Conservation (phyloP, 2,797 vertebrate species). For the Atherinosoma microstoma region DNA sequence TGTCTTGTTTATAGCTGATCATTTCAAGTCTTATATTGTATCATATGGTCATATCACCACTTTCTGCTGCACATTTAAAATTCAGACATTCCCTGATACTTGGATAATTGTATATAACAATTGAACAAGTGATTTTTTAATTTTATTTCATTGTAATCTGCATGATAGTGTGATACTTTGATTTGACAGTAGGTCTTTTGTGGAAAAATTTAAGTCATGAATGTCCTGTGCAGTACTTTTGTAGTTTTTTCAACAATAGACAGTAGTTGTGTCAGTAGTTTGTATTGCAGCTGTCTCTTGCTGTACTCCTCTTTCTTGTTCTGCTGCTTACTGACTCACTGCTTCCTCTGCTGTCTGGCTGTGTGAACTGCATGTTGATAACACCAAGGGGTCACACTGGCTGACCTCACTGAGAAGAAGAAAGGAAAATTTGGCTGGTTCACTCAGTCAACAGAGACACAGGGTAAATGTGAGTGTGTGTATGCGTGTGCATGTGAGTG, state of each 20-base stretch:
- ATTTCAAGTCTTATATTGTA: constrained; percentile 21
- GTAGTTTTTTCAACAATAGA: constrained; percentile 38
- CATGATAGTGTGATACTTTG: too few relatives aligned
- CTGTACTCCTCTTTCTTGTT: constrained; percentile 47
- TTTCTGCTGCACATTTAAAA: too few relatives aligned
- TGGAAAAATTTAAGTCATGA: not conserved
- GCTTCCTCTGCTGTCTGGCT: constrained; percentile 89
- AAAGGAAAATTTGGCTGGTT: constrained; percentile 94
- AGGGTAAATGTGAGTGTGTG: constrained; percentile 88
- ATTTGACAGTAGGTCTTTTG: too few relatives aligned
- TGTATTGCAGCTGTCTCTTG: constrained; percentile 51
- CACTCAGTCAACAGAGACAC: constrained; percentile 93
- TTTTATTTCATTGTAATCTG: too few relatives aligned
- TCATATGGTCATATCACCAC: not conserved
- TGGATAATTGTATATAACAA: too few relatives aligned
- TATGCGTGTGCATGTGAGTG: constrained; percentile 22
- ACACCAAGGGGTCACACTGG: constrained; percentile 93
- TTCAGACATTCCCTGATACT: too few relatives aligned
- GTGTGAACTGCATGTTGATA: constrained; percentile 88
- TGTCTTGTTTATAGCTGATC: constrained; percentile 24
- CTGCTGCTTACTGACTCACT: constrained; percentile 72
- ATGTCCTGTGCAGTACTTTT: constrained; percentile 5
- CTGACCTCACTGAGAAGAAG: constrained; percentile 97
- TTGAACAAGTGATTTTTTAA: too few relatives aligned
- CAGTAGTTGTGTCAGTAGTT: constrained; percentile 53